phyloP scores from a whole-genome alignment of 2,888 invertebrate species.

The Meghimatium bilineatum region DNA sequence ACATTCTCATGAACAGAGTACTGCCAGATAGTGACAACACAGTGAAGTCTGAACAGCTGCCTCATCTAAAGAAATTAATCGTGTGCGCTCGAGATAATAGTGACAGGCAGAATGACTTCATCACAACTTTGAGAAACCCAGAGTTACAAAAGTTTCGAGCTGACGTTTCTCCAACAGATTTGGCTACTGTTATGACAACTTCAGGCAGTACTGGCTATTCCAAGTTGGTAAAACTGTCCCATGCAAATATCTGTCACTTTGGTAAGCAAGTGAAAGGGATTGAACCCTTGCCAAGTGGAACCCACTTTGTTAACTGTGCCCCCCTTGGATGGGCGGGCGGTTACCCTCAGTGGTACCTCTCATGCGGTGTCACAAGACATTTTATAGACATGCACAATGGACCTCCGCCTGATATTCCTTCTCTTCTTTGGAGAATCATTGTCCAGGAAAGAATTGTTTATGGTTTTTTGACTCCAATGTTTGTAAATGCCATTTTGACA shows the following conservation, averaged over 20 bases:
- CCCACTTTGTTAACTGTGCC: constrained; percentile 47
- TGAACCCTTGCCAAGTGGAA: constrained; percentile 30
- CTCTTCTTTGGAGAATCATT: constrained; percentile 42
- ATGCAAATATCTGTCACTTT: constrained; percentile 47
- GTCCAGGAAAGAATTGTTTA: constrained; percentile 47
- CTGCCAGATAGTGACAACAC: constrained; percentile 2
- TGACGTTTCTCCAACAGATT: constrained; percentile 42
- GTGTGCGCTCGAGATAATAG: constrained; percentile 29
- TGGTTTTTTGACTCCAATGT: constrained; percentile 47
- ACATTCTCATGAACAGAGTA: constrained; percentile 14
- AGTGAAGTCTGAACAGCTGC: constrained; percentile 31
- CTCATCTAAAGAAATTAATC: constrained; percentile 38
- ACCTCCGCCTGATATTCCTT: constrained; percentile 24
- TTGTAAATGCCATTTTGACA: constrained; percentile 37
- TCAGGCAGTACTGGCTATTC: constrained; percentile 54
- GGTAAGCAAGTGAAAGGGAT: constrained; percentile 42
- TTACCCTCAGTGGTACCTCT: constrained; percentile 52
- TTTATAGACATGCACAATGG: constrained; percentile 48
- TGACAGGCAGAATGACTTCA: constrained; percentile 37
- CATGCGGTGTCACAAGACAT: constrained; percentile 49
- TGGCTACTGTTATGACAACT: constrained; percentile 51
- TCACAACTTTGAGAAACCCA: constrained; percentile 22
- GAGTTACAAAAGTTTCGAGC: constrained; percentile 22
- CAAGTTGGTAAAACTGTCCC: constrained; percentile 50
- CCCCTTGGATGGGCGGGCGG: constrained; percentile 54